Base-by-base conservation (phyloP, 2,888 invertebrate genomes). In the Nymphalis polychloros region DNA sequence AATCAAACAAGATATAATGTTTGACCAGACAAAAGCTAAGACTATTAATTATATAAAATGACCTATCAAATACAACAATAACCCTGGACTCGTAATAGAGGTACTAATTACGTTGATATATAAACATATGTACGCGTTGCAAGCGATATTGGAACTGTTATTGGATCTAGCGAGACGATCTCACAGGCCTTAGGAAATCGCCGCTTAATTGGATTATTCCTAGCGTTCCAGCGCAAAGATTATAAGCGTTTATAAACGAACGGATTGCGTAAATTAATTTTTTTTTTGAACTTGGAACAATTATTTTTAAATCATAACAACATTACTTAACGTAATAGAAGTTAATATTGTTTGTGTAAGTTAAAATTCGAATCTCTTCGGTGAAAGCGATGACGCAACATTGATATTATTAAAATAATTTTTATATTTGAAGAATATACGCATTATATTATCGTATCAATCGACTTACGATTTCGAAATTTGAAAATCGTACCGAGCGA, bases 121-220 rank as follows among this genome's bases (percentile, higher is more conserved):
- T 50, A 61, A 57, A 64, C 69, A 66, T 61, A 65, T 63, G 59
- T 66, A 69, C 35, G 67, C 69, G 64, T 71, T 70, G 63, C 63
- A 60, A 67, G 67, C 72, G 73, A 73, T 76, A 73, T 77, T 72
- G 73, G 71, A 64, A 70, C 69, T 71, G 72, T 73, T 73, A 73
- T 70, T 68, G 73, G 67, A 69, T 70, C 66, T 76, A 76, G 79
- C 78, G 76, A 79, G 79, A 75, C 78, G 73, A 75, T 78, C 75
- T 73, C 73, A 72, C 72, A 73, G 75, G 77, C 76, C 77, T 78
- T 76, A 79, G 77, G 79, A 77, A 80, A 81, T 79, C 79, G 78
- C 70, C 71, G 76, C 75, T 73, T 81, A 81, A 83, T 83, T 83
- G 81, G 80, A 81, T 82, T 81, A 81, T 78, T 76, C 78, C 73